phyloP scores from a whole-genome alignment of 2,888 invertebrate species.

The Euzetes globulus region DNA sequence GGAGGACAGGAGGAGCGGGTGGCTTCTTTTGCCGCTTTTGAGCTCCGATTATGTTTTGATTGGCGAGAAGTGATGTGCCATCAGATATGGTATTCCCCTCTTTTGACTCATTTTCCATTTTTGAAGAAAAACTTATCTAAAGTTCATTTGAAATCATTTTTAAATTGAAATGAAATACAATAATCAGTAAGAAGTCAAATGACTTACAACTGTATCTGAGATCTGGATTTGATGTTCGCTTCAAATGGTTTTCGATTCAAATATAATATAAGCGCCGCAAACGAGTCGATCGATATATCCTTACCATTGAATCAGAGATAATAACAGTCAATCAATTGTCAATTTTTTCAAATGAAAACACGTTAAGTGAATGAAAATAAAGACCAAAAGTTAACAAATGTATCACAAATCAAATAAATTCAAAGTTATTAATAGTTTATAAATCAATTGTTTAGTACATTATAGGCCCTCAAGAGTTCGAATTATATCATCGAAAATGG shows the following conservation, averaged over 20 bases:
- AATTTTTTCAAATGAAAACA: background rate
- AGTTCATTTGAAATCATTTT: background rate
- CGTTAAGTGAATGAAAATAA: background rate
- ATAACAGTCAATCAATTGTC: background rate
- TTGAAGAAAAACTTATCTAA: background rate
- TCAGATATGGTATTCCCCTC: slow-evolving; percentile 15
- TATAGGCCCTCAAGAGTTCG: too few relatives aligned
- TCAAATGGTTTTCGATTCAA: background rate
- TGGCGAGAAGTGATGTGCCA: slow-evolving; percentile 6
- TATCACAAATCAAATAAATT: background rate
- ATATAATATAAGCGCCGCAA: background rate
- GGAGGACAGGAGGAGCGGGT: background rate
- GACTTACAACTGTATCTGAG: background rate
- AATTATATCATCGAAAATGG: too few relatives aligned
- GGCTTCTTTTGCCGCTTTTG: slow-evolving; percentile 16
- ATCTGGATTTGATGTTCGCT: background rate
- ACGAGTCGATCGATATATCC: slow-evolving; percentile 12
- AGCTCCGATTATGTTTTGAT: background rate
- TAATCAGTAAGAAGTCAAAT: background rate
- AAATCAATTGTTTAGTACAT: background rate
- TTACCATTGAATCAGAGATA: background rate
- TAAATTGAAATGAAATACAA: background rate
- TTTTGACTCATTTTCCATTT: slow-evolving; percentile 17
- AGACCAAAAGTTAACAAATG: background rate
- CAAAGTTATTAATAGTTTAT: slow-evolving; percentile 7